Evolutionary conservation across 2,888 invertebrate genomes (phyloP).

Genomic region (Omphaloscelis lunosa): DNA sequence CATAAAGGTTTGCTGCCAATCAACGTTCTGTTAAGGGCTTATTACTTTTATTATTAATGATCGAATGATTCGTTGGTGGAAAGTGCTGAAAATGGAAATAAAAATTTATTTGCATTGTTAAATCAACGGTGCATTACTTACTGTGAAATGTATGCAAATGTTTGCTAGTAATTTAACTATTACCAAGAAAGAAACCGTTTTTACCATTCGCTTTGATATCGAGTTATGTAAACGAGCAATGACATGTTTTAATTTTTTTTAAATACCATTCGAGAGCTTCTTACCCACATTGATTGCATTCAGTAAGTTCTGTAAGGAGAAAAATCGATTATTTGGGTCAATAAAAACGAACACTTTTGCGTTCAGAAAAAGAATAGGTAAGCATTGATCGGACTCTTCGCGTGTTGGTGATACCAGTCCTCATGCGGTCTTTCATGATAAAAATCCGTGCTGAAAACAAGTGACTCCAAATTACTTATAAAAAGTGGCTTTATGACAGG

Average conservation of each 20-base stretch:
- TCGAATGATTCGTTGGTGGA: conserved; percentile 23
- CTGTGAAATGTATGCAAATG: background rate
- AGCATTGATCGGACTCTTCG: background rate
- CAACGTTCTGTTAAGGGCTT: conserved; percentile 31
- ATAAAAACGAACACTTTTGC: no score
- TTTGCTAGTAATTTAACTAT: background rate
- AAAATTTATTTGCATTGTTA: background rate
- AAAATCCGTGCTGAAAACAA: background rate
- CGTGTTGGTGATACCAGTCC: background rate
- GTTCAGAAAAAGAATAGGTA: background rate
- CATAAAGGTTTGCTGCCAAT: conserved; percentile 48
- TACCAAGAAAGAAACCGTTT: background rate
- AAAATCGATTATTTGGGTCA: background rate
- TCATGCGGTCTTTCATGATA: background rate
- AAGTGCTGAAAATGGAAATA: conserved; percentile 4
- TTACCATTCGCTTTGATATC: background rate
- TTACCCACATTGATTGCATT: background rate
- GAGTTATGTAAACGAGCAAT: background rate
- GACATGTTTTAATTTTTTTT: no score
- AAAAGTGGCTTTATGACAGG: background rate
- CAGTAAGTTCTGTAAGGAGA: no score
- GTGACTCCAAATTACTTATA: background rate
- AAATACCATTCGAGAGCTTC: background rate
- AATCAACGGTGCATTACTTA: background rate
- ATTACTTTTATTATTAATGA: conserved; percentile 33